Evolutionary conservation across 2,113 vertebrate species (phyloP).

Genomic region (Turnix velox): DNA sequence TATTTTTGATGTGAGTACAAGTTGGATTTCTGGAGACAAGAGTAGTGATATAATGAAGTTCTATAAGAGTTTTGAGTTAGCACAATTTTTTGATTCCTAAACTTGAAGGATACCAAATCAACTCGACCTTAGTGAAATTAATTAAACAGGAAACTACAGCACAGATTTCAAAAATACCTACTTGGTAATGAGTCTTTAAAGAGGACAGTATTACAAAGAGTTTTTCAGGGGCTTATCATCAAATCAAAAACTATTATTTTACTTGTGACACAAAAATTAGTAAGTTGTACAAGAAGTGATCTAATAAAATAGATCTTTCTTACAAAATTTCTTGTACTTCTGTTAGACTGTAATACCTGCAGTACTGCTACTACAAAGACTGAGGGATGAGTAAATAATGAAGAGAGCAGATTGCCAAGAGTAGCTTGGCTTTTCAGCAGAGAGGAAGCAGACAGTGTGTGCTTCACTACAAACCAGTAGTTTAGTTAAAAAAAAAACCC

Average conservation of each 20-base stretch:
- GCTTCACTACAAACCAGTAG: background rate
- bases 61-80: background rate
- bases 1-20: background rate
- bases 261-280: background rate
- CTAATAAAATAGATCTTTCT: background rate
- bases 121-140: background rate
- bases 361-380: background rate
- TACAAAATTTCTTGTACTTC: background rate
- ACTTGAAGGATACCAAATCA: background rate
- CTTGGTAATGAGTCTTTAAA: background rate
- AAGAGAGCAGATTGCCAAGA: background rate
- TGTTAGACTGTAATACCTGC: background rate
- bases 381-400: background rate
- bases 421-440: background rate
- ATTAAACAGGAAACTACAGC: background rate
- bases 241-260: background rate
- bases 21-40: conserved; percentile 1
- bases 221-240: background rate
- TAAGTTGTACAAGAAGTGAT: background rate
- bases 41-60: background rate
- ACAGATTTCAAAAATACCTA: background rate
- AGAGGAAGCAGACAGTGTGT: background rate
- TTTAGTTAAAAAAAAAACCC: background rate
- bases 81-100: background rate
- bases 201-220: background rate